Percentiles rank a stretch among this genome's conserved stretches.
phyloP scores from a whole-genome alignment of 1,140 invertebrate genomes.

The Solenopsis fugax region DNA sequence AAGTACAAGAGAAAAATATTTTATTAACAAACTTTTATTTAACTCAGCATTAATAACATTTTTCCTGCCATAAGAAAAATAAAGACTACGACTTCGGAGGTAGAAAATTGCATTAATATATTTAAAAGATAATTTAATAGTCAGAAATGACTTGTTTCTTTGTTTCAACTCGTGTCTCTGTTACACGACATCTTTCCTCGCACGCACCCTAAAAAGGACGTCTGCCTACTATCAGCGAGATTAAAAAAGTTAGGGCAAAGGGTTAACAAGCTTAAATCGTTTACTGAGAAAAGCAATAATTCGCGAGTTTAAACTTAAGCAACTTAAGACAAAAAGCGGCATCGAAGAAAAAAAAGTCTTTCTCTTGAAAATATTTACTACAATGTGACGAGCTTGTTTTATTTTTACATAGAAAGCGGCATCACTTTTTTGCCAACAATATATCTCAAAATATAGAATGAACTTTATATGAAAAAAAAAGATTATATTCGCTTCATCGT shows the following conservation, averaged over 20 bases:
- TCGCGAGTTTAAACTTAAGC: conserved; percentile 33
- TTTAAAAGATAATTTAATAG: conserved; percentile 36
- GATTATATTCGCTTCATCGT: conserved; percentile 2
- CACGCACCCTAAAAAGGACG: conserved; percentile 25
- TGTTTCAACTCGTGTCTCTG: not conserved
- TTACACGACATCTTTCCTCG: conserved; percentile 23
- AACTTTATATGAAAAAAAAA: not conserved
- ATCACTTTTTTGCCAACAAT: not conserved
- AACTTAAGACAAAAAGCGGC: conserved; percentile 26
- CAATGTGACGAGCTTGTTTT: not conserved
- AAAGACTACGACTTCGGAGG: not conserved
- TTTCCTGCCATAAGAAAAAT: not conserved
- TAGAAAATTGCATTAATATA: conserved; percentile 2
- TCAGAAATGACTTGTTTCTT: not conserved
- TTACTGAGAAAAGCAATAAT: conserved; percentile 52
- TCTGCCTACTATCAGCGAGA: conserved; percentile 17
- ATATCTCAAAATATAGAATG: not conserved
- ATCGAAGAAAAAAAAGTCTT: not conserved
- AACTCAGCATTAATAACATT: not conserved
- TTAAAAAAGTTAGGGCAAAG: conserved; percentile 59
- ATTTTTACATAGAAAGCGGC: not conserved
- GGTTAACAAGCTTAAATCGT: conserved; percentile 53
- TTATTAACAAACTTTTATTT: not conserved
- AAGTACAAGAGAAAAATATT: not conserved
- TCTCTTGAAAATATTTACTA: conserved; percentile 40